Conservation (phyloP, 2,888 invertebrate species). For the Busseola fusca region DNA sequence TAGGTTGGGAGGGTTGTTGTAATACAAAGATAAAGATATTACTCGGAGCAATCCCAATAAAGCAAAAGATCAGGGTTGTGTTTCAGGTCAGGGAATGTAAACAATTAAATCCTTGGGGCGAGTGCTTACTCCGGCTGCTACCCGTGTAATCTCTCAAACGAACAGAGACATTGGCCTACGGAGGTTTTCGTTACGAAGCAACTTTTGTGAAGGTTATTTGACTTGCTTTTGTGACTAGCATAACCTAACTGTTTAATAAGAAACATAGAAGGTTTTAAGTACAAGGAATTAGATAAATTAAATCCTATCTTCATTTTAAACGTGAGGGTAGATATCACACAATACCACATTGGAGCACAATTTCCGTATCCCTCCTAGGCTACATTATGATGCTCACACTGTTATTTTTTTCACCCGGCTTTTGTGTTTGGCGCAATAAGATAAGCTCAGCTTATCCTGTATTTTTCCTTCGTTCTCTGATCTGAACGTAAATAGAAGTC, state of each 20-base stretch:
- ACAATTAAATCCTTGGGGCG: slow-evolving; percentile 61
- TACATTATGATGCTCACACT: slow-evolving; percentile 31
- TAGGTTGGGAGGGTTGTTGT: slow-evolving; percentile 23
- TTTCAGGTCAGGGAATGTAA: slow-evolving; percentile 63
- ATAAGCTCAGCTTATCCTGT: slow-evolving; percentile 43
- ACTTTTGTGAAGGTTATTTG: slow-evolving; percentile 21
- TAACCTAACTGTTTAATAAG: neutral
- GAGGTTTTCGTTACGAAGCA: slow-evolving; percentile 29
- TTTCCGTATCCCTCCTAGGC: slow-evolving; percentile 13
- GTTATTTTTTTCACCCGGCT: slow-evolving; percentile 46
- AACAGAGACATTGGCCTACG: slow-evolving; percentile 43
- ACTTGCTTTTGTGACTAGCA: slow-evolving; percentile 16
- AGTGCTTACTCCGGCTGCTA: slow-evolving; percentile 52
- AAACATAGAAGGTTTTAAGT: neutral
- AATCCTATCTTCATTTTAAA: too few relatives aligned
- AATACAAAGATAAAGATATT: slow-evolving; percentile 52
- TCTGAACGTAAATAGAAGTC: slow-evolving; percentile 38
- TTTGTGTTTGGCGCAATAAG: slow-evolving; percentile 38
- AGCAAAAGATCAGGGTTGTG: slow-evolving; percentile 57
- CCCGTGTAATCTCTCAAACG: slow-evolving; percentile 56
- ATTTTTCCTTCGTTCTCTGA: slow-evolving; percentile 39
- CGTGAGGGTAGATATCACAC: slow-evolving; percentile 10
- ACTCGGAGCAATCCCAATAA: slow-evolving; percentile 50
- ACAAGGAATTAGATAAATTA: neutral
- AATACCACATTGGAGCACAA: slow-evolving; percentile 27